These are phyloP conservation scores for Brachypterus glaber DNA, from an alignment of 2,888 invertebrate species.

Conservation along the genomic window DNA sequence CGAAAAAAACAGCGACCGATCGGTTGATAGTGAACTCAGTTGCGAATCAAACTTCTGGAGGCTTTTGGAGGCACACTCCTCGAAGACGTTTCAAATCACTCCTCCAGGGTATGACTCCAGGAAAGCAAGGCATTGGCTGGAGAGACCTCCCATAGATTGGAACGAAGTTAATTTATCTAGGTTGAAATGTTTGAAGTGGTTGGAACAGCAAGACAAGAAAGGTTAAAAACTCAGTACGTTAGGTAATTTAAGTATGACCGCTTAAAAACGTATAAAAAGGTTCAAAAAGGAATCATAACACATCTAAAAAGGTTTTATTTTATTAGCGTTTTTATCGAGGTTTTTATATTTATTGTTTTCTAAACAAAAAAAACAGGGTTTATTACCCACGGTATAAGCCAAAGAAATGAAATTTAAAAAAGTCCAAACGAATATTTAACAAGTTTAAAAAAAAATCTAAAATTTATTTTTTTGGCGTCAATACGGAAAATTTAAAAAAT, in stretches of 20 bases:
- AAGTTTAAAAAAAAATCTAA: no score
- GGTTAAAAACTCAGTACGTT: constrained; percentile 6
- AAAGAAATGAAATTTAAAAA: no score
- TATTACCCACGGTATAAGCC: no score
- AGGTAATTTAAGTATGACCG: constrained; percentile 4
- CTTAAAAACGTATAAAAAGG: no score
- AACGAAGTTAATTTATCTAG: constrained; percentile 26
- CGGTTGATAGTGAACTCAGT: constrained; percentile 14
- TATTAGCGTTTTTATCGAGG: no score
- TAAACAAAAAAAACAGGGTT: no score
- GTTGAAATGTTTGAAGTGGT: constrained; percentile 32
- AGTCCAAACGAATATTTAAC: no score
- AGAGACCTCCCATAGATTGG: constrained; percentile 27
- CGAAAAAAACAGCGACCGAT: constrained; percentile 5
- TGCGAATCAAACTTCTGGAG: constrained; percentile 29
- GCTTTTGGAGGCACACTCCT: constrained; percentile 23
- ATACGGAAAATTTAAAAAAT: no score
- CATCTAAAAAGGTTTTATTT: no score
- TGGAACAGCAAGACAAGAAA: constrained; percentile 24
- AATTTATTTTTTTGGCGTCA: no score
- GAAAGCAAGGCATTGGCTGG: constrained; percentile 24
- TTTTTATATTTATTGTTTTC: no score
- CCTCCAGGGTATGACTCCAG: constrained; percentile 25
- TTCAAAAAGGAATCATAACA: no score
- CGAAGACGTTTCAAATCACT: constrained; percentile 23